phyloP scores from a whole-genome alignment of 2,113 vertebrate species.

The Cyanistes caeruleus region DNA sequence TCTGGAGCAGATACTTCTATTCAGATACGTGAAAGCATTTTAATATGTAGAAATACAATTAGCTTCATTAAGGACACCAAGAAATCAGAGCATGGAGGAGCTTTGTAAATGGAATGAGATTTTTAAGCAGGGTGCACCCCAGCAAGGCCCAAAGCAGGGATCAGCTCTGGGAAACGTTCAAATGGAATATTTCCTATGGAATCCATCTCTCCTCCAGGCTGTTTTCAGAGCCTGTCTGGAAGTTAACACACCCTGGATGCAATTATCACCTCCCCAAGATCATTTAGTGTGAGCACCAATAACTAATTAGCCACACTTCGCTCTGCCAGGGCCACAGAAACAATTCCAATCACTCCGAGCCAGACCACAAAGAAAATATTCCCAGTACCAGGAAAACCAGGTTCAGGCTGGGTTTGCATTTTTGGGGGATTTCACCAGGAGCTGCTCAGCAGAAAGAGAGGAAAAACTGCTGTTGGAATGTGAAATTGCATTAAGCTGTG shows the following conservation, averaged over 20 bases:
- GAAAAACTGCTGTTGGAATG: not conserved
- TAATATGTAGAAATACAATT: not conserved
- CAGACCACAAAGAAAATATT: not conserved
- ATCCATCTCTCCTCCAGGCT: not conserved
- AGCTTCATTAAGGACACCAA: not conserved
- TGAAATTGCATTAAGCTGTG: not conserved
- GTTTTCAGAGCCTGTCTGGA: not conserved
- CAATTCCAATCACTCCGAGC: not conserved
- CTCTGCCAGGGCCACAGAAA: not conserved
- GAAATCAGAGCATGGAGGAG: not conserved
- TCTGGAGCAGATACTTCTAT: not conserved
- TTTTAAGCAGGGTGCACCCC: not conserved
- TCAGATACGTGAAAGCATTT: accelerated
- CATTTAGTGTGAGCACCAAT: not conserved
- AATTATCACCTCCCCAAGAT: not conserved
- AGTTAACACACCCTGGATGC: not conserved
- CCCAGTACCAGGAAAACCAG: not conserved
- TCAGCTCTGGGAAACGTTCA: not conserved
- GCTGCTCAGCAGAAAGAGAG: not conserved
- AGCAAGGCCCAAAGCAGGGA: too few species aligned
- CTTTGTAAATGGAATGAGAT: not conserved
- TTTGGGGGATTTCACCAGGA: not conserved
- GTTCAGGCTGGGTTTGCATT: not conserved
- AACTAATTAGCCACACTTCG: not conserved
- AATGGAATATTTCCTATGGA: not conserved